Percentiles rank a stretch among this genome's conserved stretches.
phyloP scores from a whole-genome alignment of 2,797 vertebrate genomes.

The Champsocephalus esox region DNA sequence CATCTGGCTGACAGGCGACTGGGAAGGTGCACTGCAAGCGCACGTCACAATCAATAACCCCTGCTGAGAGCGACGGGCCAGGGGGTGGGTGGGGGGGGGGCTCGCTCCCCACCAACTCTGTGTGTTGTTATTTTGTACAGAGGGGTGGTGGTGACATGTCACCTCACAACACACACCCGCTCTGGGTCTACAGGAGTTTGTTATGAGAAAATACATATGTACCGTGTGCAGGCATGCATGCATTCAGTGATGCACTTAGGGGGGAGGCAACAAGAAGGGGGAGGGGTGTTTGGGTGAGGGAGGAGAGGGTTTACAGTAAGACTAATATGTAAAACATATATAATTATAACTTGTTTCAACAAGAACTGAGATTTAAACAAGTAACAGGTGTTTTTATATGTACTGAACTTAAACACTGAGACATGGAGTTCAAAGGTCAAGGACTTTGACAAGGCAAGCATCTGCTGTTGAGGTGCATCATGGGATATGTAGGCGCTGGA shows the following conservation, averaged over 20 bases:
- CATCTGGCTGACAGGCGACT: conserved; percentile 85
- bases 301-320: background rate
- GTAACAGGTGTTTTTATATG: no score
- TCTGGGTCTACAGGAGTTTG: conserved; percentile 61
- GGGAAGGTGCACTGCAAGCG: conserved; percentile 89
- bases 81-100: conserved; percentile 51
- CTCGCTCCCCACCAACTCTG: conserved; percentile 48
- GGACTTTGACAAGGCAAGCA: background rate
- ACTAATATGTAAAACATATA: background rate
- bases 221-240: conserved; percentile 55
- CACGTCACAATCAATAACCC: conserved; percentile 90
- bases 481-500: background rate
- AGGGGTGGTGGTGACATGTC: conserved; percentile 39
- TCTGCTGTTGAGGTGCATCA: background rate
- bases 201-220: conserved; percentile 73
- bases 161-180: conserved; percentile 62
- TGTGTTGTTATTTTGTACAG: conserved; percentile 62
- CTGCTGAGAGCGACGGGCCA: conserved; percentile 78
- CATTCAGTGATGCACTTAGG: conserved; percentile 20
- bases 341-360: no score
- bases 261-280: no score
- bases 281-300: background rate
- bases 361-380: no score
- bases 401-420: no score
- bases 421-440: background rate